Percentiles rank a stretch among this genome's conserved stretches.
These are phyloP conservation scores for Conomelus anceps DNA, from an alignment of 2,888 invertebrate species.

Conservation along the genomic window DNA sequence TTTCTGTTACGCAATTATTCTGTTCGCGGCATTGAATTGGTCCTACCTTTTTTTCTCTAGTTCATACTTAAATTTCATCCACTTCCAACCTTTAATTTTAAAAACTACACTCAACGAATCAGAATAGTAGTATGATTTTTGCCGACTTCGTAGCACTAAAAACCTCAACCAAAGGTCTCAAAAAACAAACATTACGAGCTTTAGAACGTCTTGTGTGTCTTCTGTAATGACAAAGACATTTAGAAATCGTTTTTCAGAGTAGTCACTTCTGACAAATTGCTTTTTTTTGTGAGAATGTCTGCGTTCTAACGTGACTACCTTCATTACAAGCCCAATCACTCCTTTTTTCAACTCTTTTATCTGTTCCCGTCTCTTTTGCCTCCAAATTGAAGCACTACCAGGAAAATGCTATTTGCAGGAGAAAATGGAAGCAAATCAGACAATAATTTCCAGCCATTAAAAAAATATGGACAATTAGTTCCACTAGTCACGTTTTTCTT, in stretches of 20 bases:
- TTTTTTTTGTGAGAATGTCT: neutral
- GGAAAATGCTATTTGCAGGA: neutral
- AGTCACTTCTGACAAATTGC: neutral
- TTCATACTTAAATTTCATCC: too few species aligned
- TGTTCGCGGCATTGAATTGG: too few species aligned
- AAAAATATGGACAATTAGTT: too few species aligned
- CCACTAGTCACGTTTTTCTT: too few species aligned
- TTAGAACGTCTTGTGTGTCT: neutral
- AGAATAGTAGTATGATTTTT: neutral
- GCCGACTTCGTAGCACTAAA: neutral
- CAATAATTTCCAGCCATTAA: too few species aligned
- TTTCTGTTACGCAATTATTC: too few species aligned
- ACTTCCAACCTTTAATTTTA: too few species aligned
- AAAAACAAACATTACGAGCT: neutral
- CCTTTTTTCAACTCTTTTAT: neutral
- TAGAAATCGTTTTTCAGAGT: neutral
- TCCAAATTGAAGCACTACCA: neutral
- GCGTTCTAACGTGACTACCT: neutral
- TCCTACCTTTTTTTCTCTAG: too few species aligned
- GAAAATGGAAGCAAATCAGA: neutral
- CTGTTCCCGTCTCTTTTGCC: neutral
- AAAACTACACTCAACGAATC: too few species aligned
- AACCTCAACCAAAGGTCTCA: neutral
- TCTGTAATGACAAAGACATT: neutral
- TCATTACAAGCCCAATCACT: neutral